These are phyloP conservation scores for Acromyrmex echinatior DNA, from an alignment of 1,140 invertebrate species.

Conservation along the genomic window DNA sequence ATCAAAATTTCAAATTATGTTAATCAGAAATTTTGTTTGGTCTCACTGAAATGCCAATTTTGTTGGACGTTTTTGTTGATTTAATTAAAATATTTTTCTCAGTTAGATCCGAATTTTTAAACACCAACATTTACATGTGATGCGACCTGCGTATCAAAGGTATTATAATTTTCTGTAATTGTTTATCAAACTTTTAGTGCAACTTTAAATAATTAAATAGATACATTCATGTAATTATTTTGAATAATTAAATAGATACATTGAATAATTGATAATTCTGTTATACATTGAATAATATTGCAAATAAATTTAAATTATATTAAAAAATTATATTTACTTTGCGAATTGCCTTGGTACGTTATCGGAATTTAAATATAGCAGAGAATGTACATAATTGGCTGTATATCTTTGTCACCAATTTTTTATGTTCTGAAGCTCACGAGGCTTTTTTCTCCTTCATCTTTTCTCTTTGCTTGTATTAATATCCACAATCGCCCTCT, in stretches of 20 bases:
- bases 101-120: no score
- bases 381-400: constrained; percentile 8
- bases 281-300: background rate
- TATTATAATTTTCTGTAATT: background rate
- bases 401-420: constrained; percentile 6
- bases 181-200: background rate
- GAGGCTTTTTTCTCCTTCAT: background rate
- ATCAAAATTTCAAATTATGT: no score
- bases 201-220: background rate
- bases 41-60: no score
- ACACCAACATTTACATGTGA: no score
- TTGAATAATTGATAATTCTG: background rate
- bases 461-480: background rate
- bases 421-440: constrained; percentile 5
- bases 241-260: background rate
- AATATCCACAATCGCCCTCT: constrained; percentile 58
- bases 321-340: background rate
- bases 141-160: background rate
- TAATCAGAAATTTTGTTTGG: no score
- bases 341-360: background rate
- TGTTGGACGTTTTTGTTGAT: no score
- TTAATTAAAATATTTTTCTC: no score
- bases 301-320: background rate
- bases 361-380: constrained; percentile 12
- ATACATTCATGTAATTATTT: no score